Percentiles rank a stretch among this genome's conserved stretches.
Evolutionary conservation across 2,797 vertebrate genomes (phyloP).

Genomic region (Sciurus carolinensis): DNA sequence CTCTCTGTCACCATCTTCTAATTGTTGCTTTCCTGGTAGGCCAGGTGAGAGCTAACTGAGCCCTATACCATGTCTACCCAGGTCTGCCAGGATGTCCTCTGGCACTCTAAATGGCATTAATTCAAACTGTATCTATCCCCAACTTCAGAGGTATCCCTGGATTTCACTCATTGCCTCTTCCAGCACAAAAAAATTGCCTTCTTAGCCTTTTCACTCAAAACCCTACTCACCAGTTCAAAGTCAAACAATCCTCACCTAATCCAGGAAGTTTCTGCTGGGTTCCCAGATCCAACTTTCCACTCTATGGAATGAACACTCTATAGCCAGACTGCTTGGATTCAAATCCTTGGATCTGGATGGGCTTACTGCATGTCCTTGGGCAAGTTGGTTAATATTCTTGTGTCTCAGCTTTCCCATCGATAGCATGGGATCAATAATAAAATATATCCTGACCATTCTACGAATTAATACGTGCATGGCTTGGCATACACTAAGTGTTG

Average conservation of each 20-base stretch:
- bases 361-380: not conserved
- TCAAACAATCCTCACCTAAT: not conserved
- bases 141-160: not conserved
- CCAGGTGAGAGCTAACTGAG: not conserved
- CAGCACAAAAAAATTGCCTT: not conserved
- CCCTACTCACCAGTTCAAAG: not conserved
- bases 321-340: not conserved
- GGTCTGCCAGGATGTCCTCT: not conserved
- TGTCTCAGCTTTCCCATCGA: not conserved
- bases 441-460: not conserved
- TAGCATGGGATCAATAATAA: conserved; percentile 22
- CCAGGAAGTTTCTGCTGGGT: not conserved
- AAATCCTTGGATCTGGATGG: not conserved
- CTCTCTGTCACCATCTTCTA: not conserved
- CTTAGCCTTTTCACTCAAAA: not conserved
- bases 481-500: not conserved
- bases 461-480: not conserved
- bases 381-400: conserved; percentile 10
- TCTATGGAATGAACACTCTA: not conserved
- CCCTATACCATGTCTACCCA: not conserved
- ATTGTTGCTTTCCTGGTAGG: not conserved
- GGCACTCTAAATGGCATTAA: not conserved
- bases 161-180: not conserved
- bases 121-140: not conserved
- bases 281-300: not conserved